These are phyloP conservation scores for Chesias legatella DNA, from an alignment of 2,888 invertebrate species.

Conservation along the genomic window DNA sequence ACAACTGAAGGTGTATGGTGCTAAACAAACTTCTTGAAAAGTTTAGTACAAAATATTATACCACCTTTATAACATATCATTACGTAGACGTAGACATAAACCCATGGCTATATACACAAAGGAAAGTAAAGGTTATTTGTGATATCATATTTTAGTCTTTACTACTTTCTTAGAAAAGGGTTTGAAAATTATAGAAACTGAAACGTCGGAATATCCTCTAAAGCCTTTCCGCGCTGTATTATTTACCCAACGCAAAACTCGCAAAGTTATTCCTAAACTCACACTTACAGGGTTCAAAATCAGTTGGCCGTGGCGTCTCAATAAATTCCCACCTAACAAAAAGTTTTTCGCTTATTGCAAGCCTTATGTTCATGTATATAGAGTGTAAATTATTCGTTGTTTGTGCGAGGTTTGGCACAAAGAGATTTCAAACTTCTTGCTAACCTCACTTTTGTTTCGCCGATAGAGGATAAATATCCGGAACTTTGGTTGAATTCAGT, in stretches of 20 bases:
- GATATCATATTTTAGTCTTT: constrained; percentile 22
- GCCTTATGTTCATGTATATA: constrained; percentile 12
- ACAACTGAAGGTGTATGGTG: too few species aligned
- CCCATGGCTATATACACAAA: constrained; percentile 7
- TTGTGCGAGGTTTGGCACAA: constrained; percentile 28
- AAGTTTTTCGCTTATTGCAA: constrained; percentile 14
- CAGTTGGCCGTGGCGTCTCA: constrained; percentile 29
- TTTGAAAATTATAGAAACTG: constrained; percentile 25
- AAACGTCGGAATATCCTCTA: constrained; percentile 24
- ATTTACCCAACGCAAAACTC: constrained; percentile 17
- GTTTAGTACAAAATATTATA: too few species aligned
- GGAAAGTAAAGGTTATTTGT: constrained; percentile 15
- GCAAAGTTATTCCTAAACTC: constrained; percentile 25
- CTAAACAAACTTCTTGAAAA: too few species aligned
- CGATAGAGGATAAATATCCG: constrained; percentile 62
- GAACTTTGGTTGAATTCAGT: constrained; percentile 54
- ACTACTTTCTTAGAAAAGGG: constrained; percentile 18
- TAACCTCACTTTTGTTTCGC: constrained; percentile 55
- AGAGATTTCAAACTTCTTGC: constrained; percentile 49
- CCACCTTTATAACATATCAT: too few species aligned
- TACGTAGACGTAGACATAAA: too few species aligned
- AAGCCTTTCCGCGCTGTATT: constrained; percentile 21
- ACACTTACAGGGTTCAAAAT: constrained; percentile 29
- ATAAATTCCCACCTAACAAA: constrained; percentile 26
- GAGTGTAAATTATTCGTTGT: constrained; percentile 31